phyloP scores from a whole-genome alignment of 2,888 invertebrate species.

The Dryobota labecula region DNA sequence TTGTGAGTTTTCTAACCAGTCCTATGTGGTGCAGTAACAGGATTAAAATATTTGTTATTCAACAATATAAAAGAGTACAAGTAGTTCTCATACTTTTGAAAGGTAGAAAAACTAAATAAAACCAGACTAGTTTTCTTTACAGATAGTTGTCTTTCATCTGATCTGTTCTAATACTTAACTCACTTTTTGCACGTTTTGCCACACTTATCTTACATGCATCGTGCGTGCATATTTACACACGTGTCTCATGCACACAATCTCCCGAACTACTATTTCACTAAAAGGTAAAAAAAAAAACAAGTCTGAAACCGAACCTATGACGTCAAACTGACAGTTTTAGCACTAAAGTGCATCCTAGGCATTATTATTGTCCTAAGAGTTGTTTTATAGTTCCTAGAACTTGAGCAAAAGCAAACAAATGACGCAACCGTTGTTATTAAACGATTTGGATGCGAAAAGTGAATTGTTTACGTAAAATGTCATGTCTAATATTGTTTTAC shows the following conservation, averaged over 20 bases:
- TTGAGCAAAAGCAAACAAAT: conserved; percentile 35
- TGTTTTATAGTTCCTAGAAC: conserved; percentile 27
- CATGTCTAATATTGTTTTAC: conserved; percentile 44
- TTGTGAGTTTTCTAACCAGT: background rate
- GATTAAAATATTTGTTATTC: background rate
- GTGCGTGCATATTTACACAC: background rate
- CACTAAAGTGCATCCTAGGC: conserved; percentile 1
- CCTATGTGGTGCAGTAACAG: background rate
- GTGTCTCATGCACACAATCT: background rate
- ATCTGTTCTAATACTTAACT: too few species aligned
- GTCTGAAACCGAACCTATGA: conserved; percentile 5
- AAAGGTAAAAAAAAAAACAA: conserved; percentile 24
- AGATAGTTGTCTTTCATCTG: background rate
- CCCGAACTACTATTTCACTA: conserved; percentile 25
- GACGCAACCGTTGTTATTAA: conserved; percentile 26
- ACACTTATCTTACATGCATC: background rate
- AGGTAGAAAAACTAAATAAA: background rate
- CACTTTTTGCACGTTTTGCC: background rate
- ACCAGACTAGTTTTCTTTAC: too few species aligned
- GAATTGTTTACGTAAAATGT: conserved; percentile 43
- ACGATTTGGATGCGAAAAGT: conserved; percentile 14
- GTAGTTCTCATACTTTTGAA: background rate
- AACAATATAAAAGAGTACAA: background rate
- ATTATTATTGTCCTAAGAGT: background rate
- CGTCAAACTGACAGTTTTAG: conserved; percentile 20